Percentiles rank a stretch among this genome's conserved stretches.
Conservation (phyloP, 2,797 vertebrate species). For the Xenops minutus region DNA sequence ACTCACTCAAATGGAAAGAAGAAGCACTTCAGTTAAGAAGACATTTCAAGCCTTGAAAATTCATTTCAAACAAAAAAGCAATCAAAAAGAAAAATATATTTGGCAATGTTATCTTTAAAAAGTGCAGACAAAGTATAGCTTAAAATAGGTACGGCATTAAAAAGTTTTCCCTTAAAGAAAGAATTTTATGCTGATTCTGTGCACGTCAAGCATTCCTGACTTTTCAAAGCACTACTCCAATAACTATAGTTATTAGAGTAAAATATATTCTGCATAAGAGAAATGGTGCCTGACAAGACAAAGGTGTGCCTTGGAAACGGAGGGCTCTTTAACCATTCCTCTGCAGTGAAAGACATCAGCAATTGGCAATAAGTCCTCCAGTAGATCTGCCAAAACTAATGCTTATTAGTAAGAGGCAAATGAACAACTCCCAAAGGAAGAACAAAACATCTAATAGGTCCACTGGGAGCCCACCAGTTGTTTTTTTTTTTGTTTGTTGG, state of each 20-base stretch:
- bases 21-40: slow-evolving; percentile 18
- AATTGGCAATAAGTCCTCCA: not conserved
- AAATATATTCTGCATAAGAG: not conserved
- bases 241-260: not conserved
- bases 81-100: not conserved
- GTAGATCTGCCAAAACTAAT: not conserved
- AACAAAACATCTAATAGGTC: not conserved
- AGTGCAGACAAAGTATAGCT: slow-evolving; percentile 10
- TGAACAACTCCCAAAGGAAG: not conserved
- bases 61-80: not conserved
- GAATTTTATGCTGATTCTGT: not conserved
- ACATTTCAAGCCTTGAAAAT: slow-evolving; percentile 8
- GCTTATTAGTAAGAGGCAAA: not conserved
- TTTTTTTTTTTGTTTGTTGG: not conserved
- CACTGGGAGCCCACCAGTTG: not conserved
- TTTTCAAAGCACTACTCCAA: not conserved
- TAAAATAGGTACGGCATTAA: not conserved
- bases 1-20: not conserved
- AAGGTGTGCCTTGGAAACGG: not conserved
- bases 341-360: not conserved
- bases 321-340: not conserved
- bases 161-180: slow-evolving; percentile 12
- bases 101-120: slow-evolving; percentile 50
- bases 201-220: not conserved
- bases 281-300: not conserved